Base-by-base conservation (phyloP, 2,113 vertebrate genomes). In the Callorhinus ursinus region DNA sequence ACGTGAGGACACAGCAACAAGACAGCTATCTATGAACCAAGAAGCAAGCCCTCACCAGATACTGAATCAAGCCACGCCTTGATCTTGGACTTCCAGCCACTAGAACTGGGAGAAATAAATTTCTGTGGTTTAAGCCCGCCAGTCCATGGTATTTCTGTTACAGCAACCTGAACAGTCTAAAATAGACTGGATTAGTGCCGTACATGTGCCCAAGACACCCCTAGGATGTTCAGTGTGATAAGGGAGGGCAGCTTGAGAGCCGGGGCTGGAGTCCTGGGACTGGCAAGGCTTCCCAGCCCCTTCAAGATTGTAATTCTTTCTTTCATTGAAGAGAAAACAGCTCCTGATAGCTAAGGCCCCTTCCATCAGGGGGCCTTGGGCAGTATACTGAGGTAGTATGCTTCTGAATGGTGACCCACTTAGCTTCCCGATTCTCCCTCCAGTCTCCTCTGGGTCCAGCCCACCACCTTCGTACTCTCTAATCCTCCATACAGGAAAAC, bases 401-500 rank as follows among this genome's bases (percentile, higher is more conserved):
- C 15, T 28, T 77, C 74, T 31, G 42, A 28, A 49, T 31, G 46
- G 42, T 77, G 74, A 77, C 74, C 42, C 74, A 77, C 74, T 77
- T 77, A 92, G 57, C 74, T 28, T 93, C 61, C 88, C 87, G 63
- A 69, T 80, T 97, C 59, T 82, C 65, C n/a, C 21, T 85, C 67
- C 65, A 36, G 67, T 65, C 63, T 84, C 87, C 67, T 96, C 80
- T 36, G 84, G 28, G 80, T 49, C 87, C 63, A 97, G 51, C 63
- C 95, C 86, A 85, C 46, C 88, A 59, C 83, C 65, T 87, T n/a
- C 15, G 9, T 90, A 10, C 84, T 46, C 79, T 96, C 94, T 97
- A 95, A 97, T 86, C 93, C 93, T 93, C 84, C 69, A n/a, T 39
- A 65, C 53, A 53, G 59, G 79, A 89, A 91, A 83, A 81, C 87